Base-by-base conservation (phyloP, 2,113 vertebrate species). In the Diphyllodes magnificus region DNA sequence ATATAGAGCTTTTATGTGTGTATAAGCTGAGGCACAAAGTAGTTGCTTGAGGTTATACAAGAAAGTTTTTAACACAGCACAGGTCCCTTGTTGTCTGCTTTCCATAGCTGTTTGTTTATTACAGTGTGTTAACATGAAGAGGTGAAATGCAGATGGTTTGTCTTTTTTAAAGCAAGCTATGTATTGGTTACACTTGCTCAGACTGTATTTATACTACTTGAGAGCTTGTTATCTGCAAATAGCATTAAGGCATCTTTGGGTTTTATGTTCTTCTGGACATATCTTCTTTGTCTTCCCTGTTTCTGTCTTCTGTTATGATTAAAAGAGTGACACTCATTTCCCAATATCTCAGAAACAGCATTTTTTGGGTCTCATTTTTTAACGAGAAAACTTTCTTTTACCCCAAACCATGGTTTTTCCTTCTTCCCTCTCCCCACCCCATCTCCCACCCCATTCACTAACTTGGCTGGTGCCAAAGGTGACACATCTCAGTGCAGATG, bases 1-100 rank as follows among this genome's bases (percentile, higher is more conserved):
- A 45, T 47, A 22, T 49, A 33, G 31, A 59, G 40, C 28, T 93
- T 93, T 91, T 70, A 42, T 10, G 2, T 69, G 4, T 72, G 7
- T 63, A 30, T 86, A 90, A 93, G 40, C 50, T 73, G 78, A 82
- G 50, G 54, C 37, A 78, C 50, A 31, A 45, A 66, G 27, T 80
- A 73, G 39, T 64, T 90, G 57, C 35, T 73, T 1, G 2, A 60
- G 42, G 16, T 92, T 92, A 45, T 80, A 64, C 24, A 60, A 40
- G 76, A 27, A 44, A 69, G 37, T 77, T 92, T 92, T 91, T 72
- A 69, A 70, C 72, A 64, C 47, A 82, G 35, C 39, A 25, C 3
- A 4, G n/a, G 60, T 77, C 63, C 22, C 61, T 92, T 70, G 70
- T 78, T 86, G 61, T 90, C 94, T 86, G 53, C 57, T 86, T 96